Evolutionary conservation across 2,113 vertebrate genomes (phyloP).

Genomic region (Corydoras maculifer): DNA sequence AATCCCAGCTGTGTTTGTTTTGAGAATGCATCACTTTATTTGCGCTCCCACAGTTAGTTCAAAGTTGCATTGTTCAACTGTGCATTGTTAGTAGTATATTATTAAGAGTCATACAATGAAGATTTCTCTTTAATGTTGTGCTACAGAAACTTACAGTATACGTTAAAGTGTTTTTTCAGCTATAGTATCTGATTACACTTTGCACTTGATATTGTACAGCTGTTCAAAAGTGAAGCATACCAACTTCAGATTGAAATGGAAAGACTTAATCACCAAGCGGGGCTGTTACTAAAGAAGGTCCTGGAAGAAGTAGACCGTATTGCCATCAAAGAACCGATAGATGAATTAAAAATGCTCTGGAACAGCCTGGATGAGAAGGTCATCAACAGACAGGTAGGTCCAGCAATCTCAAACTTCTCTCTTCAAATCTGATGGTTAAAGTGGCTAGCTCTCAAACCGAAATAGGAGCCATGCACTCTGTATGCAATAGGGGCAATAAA

Average conservation of each 20-base stretch:
- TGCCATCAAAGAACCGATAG: conserved; percentile 84
- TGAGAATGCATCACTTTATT: conserved; percentile 7
- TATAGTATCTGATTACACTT: too few species aligned
- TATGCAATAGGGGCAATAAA: too few species aligned
- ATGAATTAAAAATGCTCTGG: conserved; percentile 87
- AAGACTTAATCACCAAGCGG: conserved; percentile 87
- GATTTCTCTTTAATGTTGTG: background rate
- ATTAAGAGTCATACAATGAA: conserved; percentile 8
- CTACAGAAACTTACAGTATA: too few species aligned
- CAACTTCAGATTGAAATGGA: conserved; percentile 98
- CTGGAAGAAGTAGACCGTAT: conserved; percentile 78
- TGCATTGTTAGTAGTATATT: conserved; percentile 1
- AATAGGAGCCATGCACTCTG: too few species aligned
- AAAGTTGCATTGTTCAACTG: conserved; percentile 13
- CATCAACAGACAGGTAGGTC: conserved; percentile 84
- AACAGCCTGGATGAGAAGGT: conserved; percentile 85
- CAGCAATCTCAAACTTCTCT: background rate
- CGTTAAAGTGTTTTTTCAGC: too few species aligned
- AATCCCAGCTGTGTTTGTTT: conserved; percentile 51
- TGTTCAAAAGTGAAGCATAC: conserved; percentile 91
- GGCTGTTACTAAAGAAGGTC: conserved; percentile 87
- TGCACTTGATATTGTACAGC: conserved; percentile 55
- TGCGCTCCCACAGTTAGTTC: conserved; percentile 24
- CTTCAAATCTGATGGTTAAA: background rate
- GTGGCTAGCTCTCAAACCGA: too few species aligned